These are phyloP conservation scores for Caenorhabditis macrosperma DNA, from an alignment of 2,888 invertebrate species.

Conservation along the genomic window DNA sequence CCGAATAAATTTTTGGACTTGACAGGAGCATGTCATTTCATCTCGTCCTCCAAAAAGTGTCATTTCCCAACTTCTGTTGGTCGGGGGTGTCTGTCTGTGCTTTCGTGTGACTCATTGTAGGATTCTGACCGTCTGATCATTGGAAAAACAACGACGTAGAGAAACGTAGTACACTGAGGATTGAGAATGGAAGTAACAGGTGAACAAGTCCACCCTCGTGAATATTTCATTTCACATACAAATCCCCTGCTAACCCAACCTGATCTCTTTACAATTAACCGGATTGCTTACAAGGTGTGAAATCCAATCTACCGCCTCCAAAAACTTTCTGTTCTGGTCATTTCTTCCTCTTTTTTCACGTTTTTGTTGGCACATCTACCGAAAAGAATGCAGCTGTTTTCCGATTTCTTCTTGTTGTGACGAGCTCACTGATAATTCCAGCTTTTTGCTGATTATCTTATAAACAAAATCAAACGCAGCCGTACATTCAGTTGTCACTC, in stretches of 20 bases:
- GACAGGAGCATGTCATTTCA: slow-evolving; percentile 43
- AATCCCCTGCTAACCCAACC: not conserved
- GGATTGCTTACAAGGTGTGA: slow-evolving; percentile 43
- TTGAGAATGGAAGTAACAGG: slow-evolving; percentile 1
- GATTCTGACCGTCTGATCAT: not conserved
- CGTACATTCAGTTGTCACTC: not conserved
- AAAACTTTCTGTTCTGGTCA: slow-evolving; percentile 7
- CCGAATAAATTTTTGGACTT: slow-evolving; percentile 36
- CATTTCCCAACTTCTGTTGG: slow-evolving; percentile 20
- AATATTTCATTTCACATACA: slow-evolving; percentile 44
- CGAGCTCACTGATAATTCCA: not conserved
- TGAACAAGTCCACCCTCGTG: slow-evolving; percentile 7
- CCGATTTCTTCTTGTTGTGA: not conserved
- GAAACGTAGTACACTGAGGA: too few relatives aligned
- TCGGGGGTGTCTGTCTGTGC: not conserved
- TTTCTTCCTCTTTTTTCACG: slow-evolving; percentile 8
- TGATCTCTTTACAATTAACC: slow-evolving; percentile 11
- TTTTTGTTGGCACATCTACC: not conserved
- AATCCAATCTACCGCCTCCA: slow-evolving; percentile 17
- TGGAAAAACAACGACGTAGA: not conserved
- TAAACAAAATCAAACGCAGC: not conserved
- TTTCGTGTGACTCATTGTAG: slow-evolving; percentile 4
- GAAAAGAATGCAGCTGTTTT: slow-evolving; percentile 10
- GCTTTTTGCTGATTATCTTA: slow-evolving; percentile 4
- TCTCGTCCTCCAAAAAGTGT: slow-evolving; percentile 28